Evolutionary conservation across 2,113 vertebrate genomes (phyloP), one percentile per base, ranked within the genome.

Genomic region (Emydocephalus ijimae): DNA sequence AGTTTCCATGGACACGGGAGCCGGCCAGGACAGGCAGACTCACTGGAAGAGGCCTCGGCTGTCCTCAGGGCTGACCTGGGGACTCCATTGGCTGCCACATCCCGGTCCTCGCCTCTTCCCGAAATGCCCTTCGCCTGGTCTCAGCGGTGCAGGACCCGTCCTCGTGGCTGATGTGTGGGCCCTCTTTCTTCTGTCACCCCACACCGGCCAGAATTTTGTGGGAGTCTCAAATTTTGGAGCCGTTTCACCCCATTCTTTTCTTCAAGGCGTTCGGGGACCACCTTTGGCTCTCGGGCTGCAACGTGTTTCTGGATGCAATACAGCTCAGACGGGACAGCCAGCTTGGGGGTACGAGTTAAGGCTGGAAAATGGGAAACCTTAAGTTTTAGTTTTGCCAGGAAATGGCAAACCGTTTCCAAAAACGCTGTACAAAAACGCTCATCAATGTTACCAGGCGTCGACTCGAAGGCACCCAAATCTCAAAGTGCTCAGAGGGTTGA

Each of bases 1-100:
- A 95, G 97, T 97, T 98, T 96, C 97, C 97, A 98, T 97, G 97
- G 97, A 93, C 95, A 97, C 97, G 90, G 93, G 95, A 96, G 96
- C 96, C 7, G 34, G 18, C 34, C 20, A 81, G 69, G 34, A 39
- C 69, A 81, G 34, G 69, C 69, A 39, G 69, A 34, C 69, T 81
- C 5, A 2, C 34, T 81, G 69, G 69, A 18, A 39, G 69, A 39
- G n/a, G 69, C 69, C 69, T 39, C 34, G 1, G 69, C 69, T 39
- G n/a, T 74, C n/a, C 69, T 39, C n/a, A 7, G 14, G n/a, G n/a
- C n/a, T 20, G 14, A n/a, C n/a, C 61, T 11, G 59, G 59, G 3
- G 59, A 64, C 59, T 64, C 59, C 0, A 1, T 29, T 34, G 69
- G 15, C 48, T 48, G 48, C 48, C 48, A 50, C 8, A 9, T 50